Percentiles rank a stretch among this genome's conserved stretches.
Conservation (phyloP, 2,797 vertebrate genomes). For the Sebastes melanostomus region DNA sequence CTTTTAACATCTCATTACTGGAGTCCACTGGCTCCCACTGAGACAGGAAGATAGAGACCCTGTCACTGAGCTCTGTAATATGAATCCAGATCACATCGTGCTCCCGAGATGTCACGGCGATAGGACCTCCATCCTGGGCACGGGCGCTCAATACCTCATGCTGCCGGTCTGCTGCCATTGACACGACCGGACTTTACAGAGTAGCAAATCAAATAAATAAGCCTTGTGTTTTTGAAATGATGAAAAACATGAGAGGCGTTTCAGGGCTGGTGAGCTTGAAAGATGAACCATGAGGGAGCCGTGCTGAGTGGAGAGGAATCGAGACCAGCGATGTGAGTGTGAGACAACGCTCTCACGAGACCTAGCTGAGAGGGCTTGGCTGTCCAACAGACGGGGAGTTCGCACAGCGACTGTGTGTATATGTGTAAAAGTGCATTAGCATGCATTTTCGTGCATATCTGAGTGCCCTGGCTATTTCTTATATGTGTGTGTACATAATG, state of each 20-base stretch:
- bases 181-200: neutral
- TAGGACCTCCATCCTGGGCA: conserved; percentile 18
- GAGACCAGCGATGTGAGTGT: conserved; percentile 22
- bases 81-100: conserved; percentile 52
- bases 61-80: conserved; percentile 52
- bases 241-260: conserved; percentile 55
- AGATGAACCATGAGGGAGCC: conserved; percentile 35
- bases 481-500: neutral
- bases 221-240: neutral
- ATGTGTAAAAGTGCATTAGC: neutral
- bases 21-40: conserved; percentile 56
- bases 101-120: conserved; percentile 36
- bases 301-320: conserved; percentile 39
- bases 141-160: neutral
- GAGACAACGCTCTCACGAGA: conserved; percentile 3
- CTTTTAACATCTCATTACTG: conserved; percentile 77
- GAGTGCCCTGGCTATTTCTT: neutral
- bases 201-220: conserved; percentile 37
- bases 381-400: neutral
- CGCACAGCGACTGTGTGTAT: neutral
- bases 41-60: conserved; percentile 54
- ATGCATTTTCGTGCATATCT: neutral
- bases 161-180: conserved; percentile 13
- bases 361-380: conserved; percentile 1
- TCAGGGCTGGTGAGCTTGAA: conserved; percentile 53